A percentile compares a stretch with the other conserved stretches of the same genome.
Conservation (phyloP, 2,888 invertebrate species). For the Aelia acuminata region DNA sequence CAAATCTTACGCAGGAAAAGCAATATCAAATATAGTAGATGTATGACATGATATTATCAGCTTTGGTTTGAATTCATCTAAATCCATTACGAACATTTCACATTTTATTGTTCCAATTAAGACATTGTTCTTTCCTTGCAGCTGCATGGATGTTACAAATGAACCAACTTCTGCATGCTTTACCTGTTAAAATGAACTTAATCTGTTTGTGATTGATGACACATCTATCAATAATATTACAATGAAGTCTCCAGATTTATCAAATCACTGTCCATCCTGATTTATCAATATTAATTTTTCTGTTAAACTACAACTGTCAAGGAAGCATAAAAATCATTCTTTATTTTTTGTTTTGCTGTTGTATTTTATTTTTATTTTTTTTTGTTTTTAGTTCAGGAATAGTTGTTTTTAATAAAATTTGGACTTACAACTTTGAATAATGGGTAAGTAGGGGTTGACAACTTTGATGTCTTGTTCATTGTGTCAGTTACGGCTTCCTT, state of each 20-base stretch:
- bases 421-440: constrained; percentile 62
- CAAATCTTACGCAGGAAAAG: constrained; percentile 82
- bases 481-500: constrained; percentile 67
- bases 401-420: neutral
- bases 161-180: constrained; percentile 73
- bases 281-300: no score
- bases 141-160: constrained; percentile 79
- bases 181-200: constrained; percentile 69
- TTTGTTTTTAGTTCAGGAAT: no score
- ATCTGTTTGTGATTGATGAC: no score
- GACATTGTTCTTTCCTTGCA: constrained; percentile 75
- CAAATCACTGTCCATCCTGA: no score
- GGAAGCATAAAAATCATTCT: no score
- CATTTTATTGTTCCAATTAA: constrained; percentile 83
- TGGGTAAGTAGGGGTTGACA: constrained; percentile 72
- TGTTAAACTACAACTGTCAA: no score
- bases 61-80: constrained; percentile 77
- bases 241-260: no score
- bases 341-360: no score
- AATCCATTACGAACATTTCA: constrained; percentile 85
- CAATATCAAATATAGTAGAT: constrained; percentile 82
- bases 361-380: no score
- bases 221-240: no score
- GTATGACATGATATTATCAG: constrained; percentile 88
- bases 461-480: constrained; percentile 67